These are phyloP conservation scores for Thamnophis elegans DNA, from an alignment of 2,797 vertebrate genomes.

Conservation along the genomic window DNA sequence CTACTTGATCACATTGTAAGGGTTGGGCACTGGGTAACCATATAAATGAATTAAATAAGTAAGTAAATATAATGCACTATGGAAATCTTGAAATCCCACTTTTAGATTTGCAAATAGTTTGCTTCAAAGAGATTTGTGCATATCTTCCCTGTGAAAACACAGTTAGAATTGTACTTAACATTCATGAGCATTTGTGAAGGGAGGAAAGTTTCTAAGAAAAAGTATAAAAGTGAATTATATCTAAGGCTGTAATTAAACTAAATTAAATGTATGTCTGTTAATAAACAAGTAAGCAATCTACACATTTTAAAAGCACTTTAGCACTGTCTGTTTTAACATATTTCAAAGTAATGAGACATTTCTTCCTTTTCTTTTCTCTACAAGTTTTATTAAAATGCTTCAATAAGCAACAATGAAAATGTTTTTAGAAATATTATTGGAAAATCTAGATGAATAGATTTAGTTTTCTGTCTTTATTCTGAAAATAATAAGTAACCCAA, in stretches of 20 bases:
- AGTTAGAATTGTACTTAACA: not conserved
- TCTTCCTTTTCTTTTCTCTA: not conserved
- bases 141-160: not conserved
- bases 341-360: not conserved
- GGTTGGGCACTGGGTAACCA: not conserved
- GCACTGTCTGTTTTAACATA: not conserved
- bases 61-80: not conserved
- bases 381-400: not conserved
- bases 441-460: not conserved
- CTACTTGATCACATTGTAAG: not conserved
- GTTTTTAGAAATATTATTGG: not conserved
- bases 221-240: constrained; percentile 3
- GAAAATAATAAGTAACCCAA: not conserved
- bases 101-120: not conserved
- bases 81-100: not conserved
- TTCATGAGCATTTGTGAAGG: not conserved
- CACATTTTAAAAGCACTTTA: constrained; percentile 10
- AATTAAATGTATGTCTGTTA: not conserved
- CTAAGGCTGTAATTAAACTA: constrained; percentile 11
- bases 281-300: not conserved
- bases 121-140: not conserved
- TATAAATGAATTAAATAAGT: not conserved
- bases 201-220: not conserved
- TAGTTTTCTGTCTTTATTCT: not conserved
- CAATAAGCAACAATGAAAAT: not conserved